Base-by-base conservation (phyloP, 2,113 vertebrate species). In the Poeciliopsis turrubarensis region DNA sequence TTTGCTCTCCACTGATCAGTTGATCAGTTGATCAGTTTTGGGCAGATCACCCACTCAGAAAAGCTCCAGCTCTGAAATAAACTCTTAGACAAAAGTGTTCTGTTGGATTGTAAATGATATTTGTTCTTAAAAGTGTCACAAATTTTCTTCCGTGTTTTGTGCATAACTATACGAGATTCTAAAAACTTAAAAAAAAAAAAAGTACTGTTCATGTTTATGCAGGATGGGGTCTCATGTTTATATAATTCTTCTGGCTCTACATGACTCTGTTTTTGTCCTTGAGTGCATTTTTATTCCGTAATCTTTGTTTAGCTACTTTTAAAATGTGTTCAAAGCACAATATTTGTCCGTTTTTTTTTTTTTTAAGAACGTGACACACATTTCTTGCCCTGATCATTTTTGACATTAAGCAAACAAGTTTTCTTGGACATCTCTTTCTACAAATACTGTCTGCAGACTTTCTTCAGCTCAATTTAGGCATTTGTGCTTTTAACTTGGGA, bases 401-500 rank as follows among this genome's bases (percentile, higher is more conserved):
- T 2, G 4, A 41, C 13, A 41, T 41, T 41, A 14, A 41, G 39
- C 39, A 41, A 41, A 41, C 19, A 8, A 2, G 25, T 31, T 75
- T 75, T 27, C 39, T 69, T 34, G 31, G 57, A 68, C 68, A 37
- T 31, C 65, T 65, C 72, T 1, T 47, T 12, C 29, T 26, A 64
- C n/a, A 44, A 64, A 65, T 41, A 57, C 9, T 0, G 54, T 30
- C 65, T 30, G 67, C 63, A 77, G 63, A 69, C 70, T 41, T 15
- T 26, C 54, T 57, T 22, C 25, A 25, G 22, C 1, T 17, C 44
- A 19, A 47, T 47, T 6, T 19, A 47, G 44, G 44, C 14, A 5
- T 47, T 25, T 57, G 51, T 57, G 51, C 25, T 11, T 9, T n/a
- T 57, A 10, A 57, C 25, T n/a, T n/a, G 8, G 3, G 10, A 57